phyloP scores from a whole-genome alignment of 2,113 vertebrate species.

The Peromyscus maniculatus region DNA sequence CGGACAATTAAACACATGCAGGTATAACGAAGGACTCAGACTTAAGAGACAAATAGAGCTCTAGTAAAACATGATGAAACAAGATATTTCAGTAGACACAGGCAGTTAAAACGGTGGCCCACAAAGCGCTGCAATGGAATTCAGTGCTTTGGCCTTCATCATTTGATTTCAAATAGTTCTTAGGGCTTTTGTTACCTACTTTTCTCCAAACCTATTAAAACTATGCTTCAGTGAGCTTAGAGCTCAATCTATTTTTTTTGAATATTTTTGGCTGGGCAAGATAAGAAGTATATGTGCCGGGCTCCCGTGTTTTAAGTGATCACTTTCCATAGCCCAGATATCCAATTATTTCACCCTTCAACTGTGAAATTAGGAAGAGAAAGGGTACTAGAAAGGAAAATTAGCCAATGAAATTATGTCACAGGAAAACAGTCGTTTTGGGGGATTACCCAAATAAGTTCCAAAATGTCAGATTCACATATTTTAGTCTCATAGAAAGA shows the following conservation, averaged over 20 bases:
- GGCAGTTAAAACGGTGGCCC: slow-evolving; percentile 26
- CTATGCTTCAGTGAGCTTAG: slow-evolving; percentile 11
- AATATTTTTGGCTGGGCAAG: slow-evolving; percentile 18
- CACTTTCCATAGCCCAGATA: slow-evolving; percentile 29
- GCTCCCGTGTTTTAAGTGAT: neutral
- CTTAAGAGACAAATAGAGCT: slow-evolving; percentile 19
- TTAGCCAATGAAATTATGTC: slow-evolving; percentile 18
- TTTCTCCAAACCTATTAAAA: slow-evolving; percentile 49
- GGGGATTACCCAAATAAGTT: neutral
- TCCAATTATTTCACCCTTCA: slow-evolving; percentile 30
- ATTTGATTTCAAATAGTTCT: slow-evolving; percentile 59
- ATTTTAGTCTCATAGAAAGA: slow-evolving; percentile 1
- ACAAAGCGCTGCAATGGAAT: slow-evolving; percentile 35
- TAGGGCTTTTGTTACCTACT: slow-evolving; percentile 32
- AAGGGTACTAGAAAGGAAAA: slow-evolving; percentile 45
- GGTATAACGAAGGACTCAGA: neutral
- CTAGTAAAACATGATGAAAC: neutral
- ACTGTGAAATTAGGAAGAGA: slow-evolving; percentile 40
- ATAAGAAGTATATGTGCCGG: slow-evolving; percentile 16
- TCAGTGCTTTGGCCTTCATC: neutral
- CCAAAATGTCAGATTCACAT: slow-evolving; percentile 15
- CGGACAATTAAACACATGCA: neutral
- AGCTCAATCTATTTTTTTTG: slow-evolving; percentile 31
- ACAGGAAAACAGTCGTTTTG: neutral
- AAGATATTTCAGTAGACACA: neutral